phyloP scores from a whole-genome alignment of 2,113 vertebrate species.

The Tinamus guttatus region DNA sequence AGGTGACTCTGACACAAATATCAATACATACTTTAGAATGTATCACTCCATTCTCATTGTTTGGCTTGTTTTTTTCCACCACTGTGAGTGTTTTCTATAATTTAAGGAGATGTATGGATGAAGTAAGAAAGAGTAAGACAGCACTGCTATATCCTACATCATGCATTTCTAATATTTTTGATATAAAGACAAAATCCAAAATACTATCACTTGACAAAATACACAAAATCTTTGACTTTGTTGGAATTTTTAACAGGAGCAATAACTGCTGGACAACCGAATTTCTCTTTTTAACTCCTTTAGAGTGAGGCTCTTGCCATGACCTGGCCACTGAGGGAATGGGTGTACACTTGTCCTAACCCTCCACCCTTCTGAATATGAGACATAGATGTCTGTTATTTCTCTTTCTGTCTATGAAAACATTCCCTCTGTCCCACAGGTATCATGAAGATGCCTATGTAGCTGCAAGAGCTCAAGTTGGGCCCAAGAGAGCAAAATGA shows the following conservation, averaged over 20 bases:
- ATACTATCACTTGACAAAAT: constrained; percentile 15
- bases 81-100: rapidly evolving
- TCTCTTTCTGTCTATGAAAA: neutral
- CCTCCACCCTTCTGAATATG: neutral
- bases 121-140: neutral
- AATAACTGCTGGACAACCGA: constrained; percentile 12
- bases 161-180: neutral
- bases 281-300: neutral
- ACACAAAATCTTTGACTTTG: neutral
- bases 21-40: neutral
- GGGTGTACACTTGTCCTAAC: neutral
- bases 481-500: neutral
- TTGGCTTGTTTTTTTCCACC: neutral
- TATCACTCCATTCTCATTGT: neutral
- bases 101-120: neutral
- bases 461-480: neutral
- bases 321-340: neutral
- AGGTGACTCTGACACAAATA: neutral
- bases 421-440: neutral
- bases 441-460: neutral
- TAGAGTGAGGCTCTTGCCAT: neutral
- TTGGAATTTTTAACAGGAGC: neutral
- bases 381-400: neutral
- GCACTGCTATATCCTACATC: neutral
- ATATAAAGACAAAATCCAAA: neutral